Conservation (phyloP, 1,140 invertebrate genomes). For the Tyrophagus putrescentiae region DNA sequence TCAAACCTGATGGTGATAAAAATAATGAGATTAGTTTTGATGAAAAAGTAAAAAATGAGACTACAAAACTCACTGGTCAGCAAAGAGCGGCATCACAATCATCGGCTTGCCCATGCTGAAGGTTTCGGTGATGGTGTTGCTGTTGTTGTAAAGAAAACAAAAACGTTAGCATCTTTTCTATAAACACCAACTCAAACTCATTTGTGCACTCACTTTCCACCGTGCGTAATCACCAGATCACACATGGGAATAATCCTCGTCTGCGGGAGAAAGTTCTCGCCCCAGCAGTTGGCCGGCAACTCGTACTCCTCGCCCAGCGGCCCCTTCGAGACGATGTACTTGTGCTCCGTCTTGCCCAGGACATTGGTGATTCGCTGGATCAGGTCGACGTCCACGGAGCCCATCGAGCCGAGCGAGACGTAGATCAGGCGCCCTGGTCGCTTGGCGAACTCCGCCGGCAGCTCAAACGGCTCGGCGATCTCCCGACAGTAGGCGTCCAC, state of each 20-base stretch:
- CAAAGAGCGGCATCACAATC: conserved; percentile 21
- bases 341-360: conserved; percentile 1
- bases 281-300: conserved; percentile 24
- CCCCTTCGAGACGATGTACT: conserved; percentile 20
- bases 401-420: conserved; percentile 21
- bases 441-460: background rate
- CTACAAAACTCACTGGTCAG: conserved; percentile 16
- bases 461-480: background rate
- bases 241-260: background rate
- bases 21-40: no score
- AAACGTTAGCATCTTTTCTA: no score
- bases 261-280: conserved; percentile 4
- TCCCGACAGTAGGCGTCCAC: background rate
- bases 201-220: no score
- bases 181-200: no score
- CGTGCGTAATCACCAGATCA: conserved; percentile 16
- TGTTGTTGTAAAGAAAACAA: no score
- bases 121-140: conserved; percentile 18
- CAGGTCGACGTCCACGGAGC: conserved; percentile 26
- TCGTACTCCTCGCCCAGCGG: conserved; percentile 17
- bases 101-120: conserved; percentile 12
- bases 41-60: no score
- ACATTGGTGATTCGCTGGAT: conserved; percentile 12
- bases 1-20: no score
- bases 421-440: conserved; percentile 16